Base-by-base conservation (phyloP, 2,797 vertebrate genomes). In the Anniella stebbinsi region DNA sequence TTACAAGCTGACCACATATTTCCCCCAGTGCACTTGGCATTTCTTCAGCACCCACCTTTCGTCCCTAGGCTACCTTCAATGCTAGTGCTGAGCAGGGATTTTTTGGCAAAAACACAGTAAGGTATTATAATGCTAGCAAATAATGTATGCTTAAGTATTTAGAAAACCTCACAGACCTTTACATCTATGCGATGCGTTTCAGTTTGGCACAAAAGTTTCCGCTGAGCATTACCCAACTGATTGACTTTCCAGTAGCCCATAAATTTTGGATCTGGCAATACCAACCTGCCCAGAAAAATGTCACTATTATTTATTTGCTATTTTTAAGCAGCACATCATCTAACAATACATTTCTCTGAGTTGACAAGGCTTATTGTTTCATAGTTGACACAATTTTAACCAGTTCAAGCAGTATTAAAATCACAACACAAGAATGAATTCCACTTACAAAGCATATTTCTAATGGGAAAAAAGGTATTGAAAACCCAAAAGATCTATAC, bases 221-320 rank as follows among this genome's bases (percentile, higher is more conserved):
- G 97, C 18, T 90, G 96, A 92, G 96, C 95, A 89, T 96, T 98
- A 89, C 95, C 97, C 1, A 92, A 93, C 85, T 98, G 98, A 93
- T 97, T 94, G 17, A 97, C 94, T 63, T 97, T 98, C 99, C 99
- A 99, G 94, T 99, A 98, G 66, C 99, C 99, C 4, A 98, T 94
- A 97, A 99, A 98, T 88, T 95, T 98, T 93, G 97, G 97, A 63
- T 98, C 98, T 38, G 98, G 98, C 90, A 99, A 96, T 0, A 98
- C 98, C 87, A 99, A 97, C 96, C 99, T 99, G 95, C 91, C 96
- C 69, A 96, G 92, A 90, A 38, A 3, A 93, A 91, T 33, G 91
- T 92, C 84, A 87, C 60, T 83, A 30, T 90, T 83, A 87, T 3
- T 81, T 92, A 93, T 28, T 63, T 86, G 38, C 11, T 93, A 77